A percentile compares a stretch with the other conserved stretches of the same genome.
These are phyloP conservation scores for Catostomus latipinnis DNA, from an alignment of 2,797 vertebrate genomes.

Conservation along the genomic window DNA sequence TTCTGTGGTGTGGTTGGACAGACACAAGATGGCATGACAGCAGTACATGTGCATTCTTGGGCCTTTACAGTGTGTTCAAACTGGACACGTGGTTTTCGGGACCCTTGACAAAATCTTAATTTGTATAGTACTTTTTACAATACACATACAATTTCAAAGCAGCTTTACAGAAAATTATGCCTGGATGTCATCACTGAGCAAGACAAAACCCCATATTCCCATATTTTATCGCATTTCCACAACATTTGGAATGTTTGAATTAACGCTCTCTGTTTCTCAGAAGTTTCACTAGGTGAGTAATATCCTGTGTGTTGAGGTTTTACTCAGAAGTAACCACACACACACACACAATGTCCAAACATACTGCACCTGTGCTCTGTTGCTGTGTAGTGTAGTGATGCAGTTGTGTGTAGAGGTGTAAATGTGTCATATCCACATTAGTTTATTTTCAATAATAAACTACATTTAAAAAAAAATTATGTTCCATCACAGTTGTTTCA, in stretches of 20 bases:
- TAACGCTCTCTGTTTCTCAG: slow-evolving; percentile 41
- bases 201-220: too few relatives aligned
- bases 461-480: not conserved
- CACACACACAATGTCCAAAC: not conserved
- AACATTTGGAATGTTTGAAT: not conserved
- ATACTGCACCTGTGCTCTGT: not conserved
- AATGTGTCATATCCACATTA: not conserved
- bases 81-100: not conserved
- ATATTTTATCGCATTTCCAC: too few relatives aligned
- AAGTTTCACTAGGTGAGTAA: slow-evolving; percentile 41
- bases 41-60: not conserved
- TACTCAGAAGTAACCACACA: slow-evolving; percentile 30
- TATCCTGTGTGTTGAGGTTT: slow-evolving; percentile 60
- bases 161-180: too few relatives aligned
- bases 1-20: slow-evolving; percentile 18
- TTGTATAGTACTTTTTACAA: not conserved
- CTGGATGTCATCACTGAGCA: too few relatives aligned
- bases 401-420: not conserved
- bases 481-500: not conserved
- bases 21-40: slow-evolving; percentile 57
- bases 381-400: not conserved
- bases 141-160: not conserved
- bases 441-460: not conserved
- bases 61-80: not conserved
- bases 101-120: not conserved